Base-by-base conservation (phyloP, 2,797 vertebrate genomes). In the Etheostoma perlongum region DNA sequence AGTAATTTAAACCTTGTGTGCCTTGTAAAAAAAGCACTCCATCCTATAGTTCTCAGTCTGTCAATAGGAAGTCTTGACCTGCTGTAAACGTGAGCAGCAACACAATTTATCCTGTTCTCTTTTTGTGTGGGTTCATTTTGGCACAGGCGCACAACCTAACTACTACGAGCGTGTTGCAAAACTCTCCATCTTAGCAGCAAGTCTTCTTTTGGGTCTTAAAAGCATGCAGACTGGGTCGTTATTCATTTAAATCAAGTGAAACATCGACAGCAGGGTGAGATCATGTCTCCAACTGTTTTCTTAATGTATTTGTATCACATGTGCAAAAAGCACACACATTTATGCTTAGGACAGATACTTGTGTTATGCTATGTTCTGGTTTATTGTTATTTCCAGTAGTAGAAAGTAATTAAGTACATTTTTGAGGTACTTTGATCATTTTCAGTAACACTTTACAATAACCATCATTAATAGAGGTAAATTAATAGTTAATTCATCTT, bases 261-360 rank as follows among this genome's bases (percentile, higher is more conserved):
- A 75, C 15, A 47, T 53, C 36, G 75, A 84, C 84, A 78, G 65
- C 52, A 62, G 54, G 72, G 64, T 88, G 90, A 86, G 68, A 88
- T 86, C 79, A 85, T 83, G 81, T 76, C 57, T 67, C 62, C 25
- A 27, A 21, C 2, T 19, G 2, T 47, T 70, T 52, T 33, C 33
- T 44, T 62, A 27, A 77, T 62, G n/a, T 8, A 23, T 16, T 30
- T 61, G 12, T 7, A 19, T 53, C 46, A 66, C 25, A 44, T 7
- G 27, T 7, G 13, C 9, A 65, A 9, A 2, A 47, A 14, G 3
- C 16, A 33, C 42, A 33, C 23, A 30, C 36, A 57, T 23, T 55
- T 30, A 47, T 48, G 4, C 18, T 47, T 42, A 14, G 0, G 40
- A 44, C 13, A 27, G 9, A 53, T 27, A 25, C 36, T 40, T 40